These are phyloP conservation scores for Melipona bicolor DNA, from an alignment of 2,888 invertebrate genomes.

Conservation along the genomic window DNA sequence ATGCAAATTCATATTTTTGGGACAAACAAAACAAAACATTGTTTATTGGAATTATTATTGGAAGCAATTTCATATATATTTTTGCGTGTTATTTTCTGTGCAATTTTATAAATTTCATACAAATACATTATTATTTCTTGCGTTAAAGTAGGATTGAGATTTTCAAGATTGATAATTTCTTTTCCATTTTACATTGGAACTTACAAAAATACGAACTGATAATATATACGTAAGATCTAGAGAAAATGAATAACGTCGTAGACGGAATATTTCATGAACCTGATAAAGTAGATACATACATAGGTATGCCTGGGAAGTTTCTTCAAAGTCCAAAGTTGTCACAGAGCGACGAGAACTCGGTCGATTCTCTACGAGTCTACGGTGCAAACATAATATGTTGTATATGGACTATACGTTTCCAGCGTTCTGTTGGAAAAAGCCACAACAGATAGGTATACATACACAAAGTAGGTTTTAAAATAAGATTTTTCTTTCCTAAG, in stretches of 20 bases:
- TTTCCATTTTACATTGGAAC: neutral
- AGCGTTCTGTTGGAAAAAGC: neutral
- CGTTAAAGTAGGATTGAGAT: no score
- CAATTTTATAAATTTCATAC: no score
- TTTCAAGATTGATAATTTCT: neutral
- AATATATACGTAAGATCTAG: neutral
- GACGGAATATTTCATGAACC: neutral
- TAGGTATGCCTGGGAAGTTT: neutral
- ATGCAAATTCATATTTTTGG: no score
- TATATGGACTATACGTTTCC: neutral
- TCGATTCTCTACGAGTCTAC: conserved; percentile 1
- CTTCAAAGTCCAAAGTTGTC: conserved; percentile 1
- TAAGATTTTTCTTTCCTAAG: neutral
- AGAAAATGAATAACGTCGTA: neutral
- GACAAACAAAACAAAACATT: no score
- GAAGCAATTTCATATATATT: no score
- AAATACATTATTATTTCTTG: no score
- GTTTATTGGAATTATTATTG: no score
- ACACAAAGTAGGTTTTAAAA: neutral
- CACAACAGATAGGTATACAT: neutral
- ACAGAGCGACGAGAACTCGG: neutral
- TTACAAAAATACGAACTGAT: neutral
- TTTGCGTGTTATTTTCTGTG: no score
- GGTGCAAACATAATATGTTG: neutral
- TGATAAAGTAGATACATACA: neutral